Percentiles rank a stretch among this genome's conserved stretches.
These are phyloP conservation scores for Cyprinella venusta DNA, from an alignment of 2,797 vertebrate genomes.

Conservation along the genomic window DNA sequence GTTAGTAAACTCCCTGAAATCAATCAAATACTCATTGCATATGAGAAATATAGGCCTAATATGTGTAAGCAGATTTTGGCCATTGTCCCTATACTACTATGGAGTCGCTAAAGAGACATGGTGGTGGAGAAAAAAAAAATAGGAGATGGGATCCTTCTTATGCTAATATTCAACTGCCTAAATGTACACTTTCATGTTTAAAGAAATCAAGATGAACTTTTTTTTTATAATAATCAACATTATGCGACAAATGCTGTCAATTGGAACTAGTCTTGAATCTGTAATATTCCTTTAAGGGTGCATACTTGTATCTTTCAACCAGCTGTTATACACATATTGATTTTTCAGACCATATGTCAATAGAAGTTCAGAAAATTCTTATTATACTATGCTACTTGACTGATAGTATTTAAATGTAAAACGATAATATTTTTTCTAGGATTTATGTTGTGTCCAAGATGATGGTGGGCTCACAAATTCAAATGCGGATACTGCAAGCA, in stretches of 20 bases:
- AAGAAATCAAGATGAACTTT: background rate
- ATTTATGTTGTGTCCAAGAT: constrained; percentile 7
- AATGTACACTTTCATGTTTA: too few relatives aligned
- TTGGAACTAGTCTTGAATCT: background rate
- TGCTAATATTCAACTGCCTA: background rate
- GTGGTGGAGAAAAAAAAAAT: too few relatives aligned
- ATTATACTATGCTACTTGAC: background rate
- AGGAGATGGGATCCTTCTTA: background rate
- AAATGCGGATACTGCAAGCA: constrained; percentile 42
- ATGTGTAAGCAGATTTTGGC: background rate
- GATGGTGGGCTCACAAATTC: constrained; percentile 16
- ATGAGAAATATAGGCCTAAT: background rate
- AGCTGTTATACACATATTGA: background rate
- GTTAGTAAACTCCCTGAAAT: background rate
- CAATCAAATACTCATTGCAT: background rate
- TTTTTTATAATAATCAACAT: background rate
- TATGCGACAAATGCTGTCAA: background rate
- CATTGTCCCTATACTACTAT: background rate
- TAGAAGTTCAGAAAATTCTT: background rate
- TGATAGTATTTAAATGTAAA: background rate
- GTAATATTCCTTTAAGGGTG: background rate
- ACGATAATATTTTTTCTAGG: constrained; percentile 5
- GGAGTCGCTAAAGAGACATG: too few relatives aligned
- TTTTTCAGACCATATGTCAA: background rate
- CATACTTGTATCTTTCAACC: background rate